A percentile compares a stretch with the other conserved stretches of the same genome.
Evolutionary conservation across 2,113 vertebrate genomes (phyloP).

Genomic region (Asarcornis scutulata): DNA sequence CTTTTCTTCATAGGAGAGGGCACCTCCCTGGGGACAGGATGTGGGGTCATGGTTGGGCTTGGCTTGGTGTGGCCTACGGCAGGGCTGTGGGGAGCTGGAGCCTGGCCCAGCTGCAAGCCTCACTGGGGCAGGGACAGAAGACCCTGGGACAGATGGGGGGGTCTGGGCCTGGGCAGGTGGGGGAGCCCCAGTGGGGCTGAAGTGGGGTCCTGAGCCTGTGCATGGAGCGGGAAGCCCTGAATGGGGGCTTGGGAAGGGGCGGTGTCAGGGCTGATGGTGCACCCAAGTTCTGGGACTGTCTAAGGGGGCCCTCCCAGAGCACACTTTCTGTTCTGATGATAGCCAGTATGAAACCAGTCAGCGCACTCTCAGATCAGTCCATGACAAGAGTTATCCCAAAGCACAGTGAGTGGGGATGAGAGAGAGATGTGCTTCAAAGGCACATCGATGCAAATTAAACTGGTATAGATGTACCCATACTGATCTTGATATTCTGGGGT

Average conservation of each 20-base stretch:
- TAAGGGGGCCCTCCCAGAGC: neutral
- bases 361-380: neutral
- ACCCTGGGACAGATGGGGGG: accelerated
- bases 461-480: neutral
- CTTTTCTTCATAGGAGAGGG: no score
- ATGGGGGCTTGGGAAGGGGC: no score
- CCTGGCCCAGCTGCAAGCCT: accelerated
- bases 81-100: neutral
- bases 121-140: neutral
- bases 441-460: neutral
- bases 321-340: accelerated
- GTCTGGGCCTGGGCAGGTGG: neutral
- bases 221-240: no score
- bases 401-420: neutral
- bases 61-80: accelerated
- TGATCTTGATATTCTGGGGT: neutral
- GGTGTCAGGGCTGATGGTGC: neutral
- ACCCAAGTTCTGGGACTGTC: neutral
- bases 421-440: neutral
- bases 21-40: neutral
- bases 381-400: neutral
- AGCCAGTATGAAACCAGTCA: neutral
- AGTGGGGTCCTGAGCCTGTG: no score
- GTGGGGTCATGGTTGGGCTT: no score
- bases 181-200: neutral